Conservation (phyloP, 2,888 invertebrate genomes). For the Scaptomyza parva region DNA sequence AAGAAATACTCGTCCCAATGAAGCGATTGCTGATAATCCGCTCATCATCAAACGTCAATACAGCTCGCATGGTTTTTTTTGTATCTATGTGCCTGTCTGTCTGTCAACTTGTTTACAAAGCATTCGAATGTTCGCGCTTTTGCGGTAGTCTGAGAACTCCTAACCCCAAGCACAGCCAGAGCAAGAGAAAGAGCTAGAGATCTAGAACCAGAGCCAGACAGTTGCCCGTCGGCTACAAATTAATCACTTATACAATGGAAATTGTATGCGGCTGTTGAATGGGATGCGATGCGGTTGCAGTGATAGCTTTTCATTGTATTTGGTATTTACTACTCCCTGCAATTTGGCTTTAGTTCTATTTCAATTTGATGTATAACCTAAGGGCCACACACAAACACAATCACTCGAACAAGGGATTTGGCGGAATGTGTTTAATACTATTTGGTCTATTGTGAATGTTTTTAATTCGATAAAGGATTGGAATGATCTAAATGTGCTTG, state of each 20-base stretch:
- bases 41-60: slow-evolving; percentile 81
- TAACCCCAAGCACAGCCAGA: slow-evolving; percentile 30
- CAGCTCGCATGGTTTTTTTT: slow-evolving; percentile 43
- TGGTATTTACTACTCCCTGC: not conserved
- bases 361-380: slow-evolving; percentile 51
- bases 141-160: slow-evolving; percentile 25
- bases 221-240: slow-evolving; percentile 68
- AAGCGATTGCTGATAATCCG: slow-evolving; percentile 69
- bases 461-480: slow-evolving; percentile 4
- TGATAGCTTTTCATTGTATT: slow-evolving; percentile 60
- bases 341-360: slow-evolving; percentile 23
- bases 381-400: slow-evolving; percentile 65
- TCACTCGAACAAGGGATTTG: slow-evolving; percentile 25
- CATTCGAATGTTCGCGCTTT: slow-evolving; percentile 34
- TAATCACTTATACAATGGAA: slow-evolving; percentile 78
- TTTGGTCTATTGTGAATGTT: slow-evolving; percentile 33
- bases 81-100: slow-evolving; percentile 31
- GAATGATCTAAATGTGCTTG: not conserved
- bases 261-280: slow-evolving; percentile 63
- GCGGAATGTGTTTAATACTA: slow-evolving; percentile 65
- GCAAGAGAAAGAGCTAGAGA: slow-evolving; percentile 4
- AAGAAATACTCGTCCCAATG: slow-evolving; percentile 3
- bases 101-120: slow-evolving; percentile 76
- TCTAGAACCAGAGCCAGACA: slow-evolving; percentile 25
- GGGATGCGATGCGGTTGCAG: slow-evolving; percentile 36